Percentiles rank a stretch among this genome's conserved stretches.
Evolutionary conservation across 2,113 vertebrate species (phyloP).

Genomic region (Syrmaticus mikado): DNA sequence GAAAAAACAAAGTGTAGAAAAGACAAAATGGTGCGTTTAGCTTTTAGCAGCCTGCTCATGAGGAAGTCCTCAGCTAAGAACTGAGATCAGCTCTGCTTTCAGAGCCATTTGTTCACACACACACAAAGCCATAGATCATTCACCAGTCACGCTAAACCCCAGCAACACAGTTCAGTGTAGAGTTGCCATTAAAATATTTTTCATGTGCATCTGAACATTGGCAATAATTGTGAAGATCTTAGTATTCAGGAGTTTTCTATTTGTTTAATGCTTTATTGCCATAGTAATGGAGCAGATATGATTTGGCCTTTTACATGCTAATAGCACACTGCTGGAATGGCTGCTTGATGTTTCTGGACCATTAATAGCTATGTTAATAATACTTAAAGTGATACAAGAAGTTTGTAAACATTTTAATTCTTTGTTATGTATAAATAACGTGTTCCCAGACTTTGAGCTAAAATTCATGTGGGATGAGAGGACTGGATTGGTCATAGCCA

Average conservation of each 20-base stretch:
- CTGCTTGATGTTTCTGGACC: not conserved
- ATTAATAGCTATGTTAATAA: not conserved
- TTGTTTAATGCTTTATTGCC: not conserved
- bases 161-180: not conserved
- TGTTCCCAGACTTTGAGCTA: not conserved
- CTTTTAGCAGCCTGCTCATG: not conserved
- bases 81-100: not conserved
- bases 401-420: not conserved
- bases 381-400: not conserved
- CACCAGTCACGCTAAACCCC: not conserved
- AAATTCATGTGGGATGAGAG: not conserved
- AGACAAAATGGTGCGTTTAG: not conserved
- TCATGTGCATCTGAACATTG: not conserved
- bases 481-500: not conserved
- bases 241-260: not conserved
- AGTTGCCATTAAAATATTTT: not conserved
- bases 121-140: not conserved
- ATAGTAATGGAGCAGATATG: not conserved
- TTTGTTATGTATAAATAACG: not conserved
- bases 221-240: not conserved
- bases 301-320: not conserved
- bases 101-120: not conserved
- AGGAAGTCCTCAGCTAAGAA: not conserved
- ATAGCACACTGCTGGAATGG: not conserved
- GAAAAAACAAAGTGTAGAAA: not conserved